These are phyloP conservation scores for Actinia tenebrosa DNA, from an alignment of 64 coral and sea anemone species.

Conservation along the genomic window DNA sequence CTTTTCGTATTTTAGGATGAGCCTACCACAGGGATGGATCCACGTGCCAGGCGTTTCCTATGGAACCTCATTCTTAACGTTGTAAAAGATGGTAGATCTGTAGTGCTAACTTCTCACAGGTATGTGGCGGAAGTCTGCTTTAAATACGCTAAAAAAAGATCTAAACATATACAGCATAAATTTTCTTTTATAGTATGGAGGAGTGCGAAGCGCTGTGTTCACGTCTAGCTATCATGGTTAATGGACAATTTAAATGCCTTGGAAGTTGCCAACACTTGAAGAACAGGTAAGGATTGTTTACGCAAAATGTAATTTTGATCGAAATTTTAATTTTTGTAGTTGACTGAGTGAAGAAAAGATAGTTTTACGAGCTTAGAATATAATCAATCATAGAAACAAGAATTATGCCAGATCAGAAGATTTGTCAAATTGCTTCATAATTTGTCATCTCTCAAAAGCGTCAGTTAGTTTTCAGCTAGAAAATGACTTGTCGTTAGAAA, in stretches of 20 bases:
- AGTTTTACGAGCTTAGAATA: no score
- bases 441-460: no score
- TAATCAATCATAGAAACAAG: no score
- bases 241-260: conserved; percentile 52
- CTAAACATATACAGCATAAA: neutral
- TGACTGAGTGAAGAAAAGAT: neutral
- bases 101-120: conserved; percentile 97
- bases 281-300: conserved; percentile 5
- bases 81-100: conserved; percentile 84
- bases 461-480: no score
- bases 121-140: neutral
- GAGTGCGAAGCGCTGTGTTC: conserved; percentile 58
- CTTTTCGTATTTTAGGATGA: conserved; percentile 64
- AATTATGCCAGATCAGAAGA: no score
- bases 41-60: conserved; percentile 84
- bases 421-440: no score
- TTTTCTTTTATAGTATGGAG: conserved; percentile 33
- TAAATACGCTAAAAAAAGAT: no score
- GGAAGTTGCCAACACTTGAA: conserved; percentile 48
- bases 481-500: no score
- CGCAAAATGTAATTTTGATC: no score
- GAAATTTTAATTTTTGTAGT: no score
- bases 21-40: conserved; percentile 97
- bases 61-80: conserved; percentile 91
- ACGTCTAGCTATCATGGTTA: conserved; percentile 53